Conservation (phyloP, 2,888 invertebrate species). For the Agonum fuliginosum region DNA sequence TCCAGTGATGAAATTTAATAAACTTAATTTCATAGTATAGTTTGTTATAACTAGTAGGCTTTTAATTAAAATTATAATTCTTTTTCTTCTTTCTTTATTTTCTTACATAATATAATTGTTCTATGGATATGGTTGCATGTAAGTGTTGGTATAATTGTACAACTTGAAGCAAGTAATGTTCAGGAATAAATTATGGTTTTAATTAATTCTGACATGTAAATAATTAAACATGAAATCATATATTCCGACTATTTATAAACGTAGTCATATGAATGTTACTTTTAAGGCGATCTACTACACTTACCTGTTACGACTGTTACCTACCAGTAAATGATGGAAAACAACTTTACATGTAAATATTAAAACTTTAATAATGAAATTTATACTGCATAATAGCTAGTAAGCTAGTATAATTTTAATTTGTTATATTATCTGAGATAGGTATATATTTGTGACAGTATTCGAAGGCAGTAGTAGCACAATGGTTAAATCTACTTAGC, state of each 20-base stretch:
- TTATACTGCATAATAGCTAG: too few species aligned
- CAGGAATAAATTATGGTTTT: conserved; percentile 21
- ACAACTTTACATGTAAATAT: too few species aligned
- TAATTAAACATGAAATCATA: conserved; percentile 26
- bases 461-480: too few species aligned
- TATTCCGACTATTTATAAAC: conserved; percentile 11
- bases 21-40: not conserved
- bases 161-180: conserved; percentile 6
- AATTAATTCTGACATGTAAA: conserved; percentile 21
- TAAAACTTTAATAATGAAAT: too few species aligned
- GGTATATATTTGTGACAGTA: too few species aligned
- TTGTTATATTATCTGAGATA: too few species aligned
- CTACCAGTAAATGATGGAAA: too few species aligned
- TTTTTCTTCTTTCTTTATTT: not conserved
- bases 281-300: too few species aligned
- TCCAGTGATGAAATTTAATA: not conserved
- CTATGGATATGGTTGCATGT: conserved; percentile 4
- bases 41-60: not conserved
- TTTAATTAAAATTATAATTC: not conserved
- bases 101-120: not conserved
- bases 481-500: too few species aligned
- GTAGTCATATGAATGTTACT: too few species aligned
- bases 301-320: too few species aligned
- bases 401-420: too few species aligned
- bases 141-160: conserved; percentile 12